These are phyloP conservation scores for Gymnoscopelus microlampas DNA, from an alignment of 2,797 vertebrate genomes.

Conservation along the genomic window DNA sequence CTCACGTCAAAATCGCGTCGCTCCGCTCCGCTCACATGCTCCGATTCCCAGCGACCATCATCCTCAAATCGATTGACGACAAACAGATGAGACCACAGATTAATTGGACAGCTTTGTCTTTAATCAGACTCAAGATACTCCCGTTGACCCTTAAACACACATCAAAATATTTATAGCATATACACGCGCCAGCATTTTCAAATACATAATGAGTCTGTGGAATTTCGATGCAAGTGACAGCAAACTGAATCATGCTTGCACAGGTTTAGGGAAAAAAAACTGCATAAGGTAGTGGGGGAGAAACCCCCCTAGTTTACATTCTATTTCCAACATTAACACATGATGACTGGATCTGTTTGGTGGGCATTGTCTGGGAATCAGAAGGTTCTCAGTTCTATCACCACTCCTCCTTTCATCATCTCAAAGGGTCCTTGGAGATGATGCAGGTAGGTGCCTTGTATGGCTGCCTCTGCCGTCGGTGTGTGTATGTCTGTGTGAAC, in stretches of 20 bases:
- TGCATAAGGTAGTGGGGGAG: conserved; percentile 34
- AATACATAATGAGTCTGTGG: conserved; percentile 49
- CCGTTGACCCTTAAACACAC: conserved; percentile 63
- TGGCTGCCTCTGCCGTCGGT: too few species aligned
- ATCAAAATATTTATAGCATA: conserved; percentile 75
- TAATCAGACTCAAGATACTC: conserved; percentile 72
- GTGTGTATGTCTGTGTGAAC: too few species aligned
- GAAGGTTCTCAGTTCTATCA: too few species aligned
- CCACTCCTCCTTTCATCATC: too few species aligned
- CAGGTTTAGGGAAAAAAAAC: conserved; percentile 36
- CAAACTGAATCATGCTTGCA: conserved; percentile 55
- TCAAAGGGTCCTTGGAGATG: too few species aligned
- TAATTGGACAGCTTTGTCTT: conserved; percentile 65
- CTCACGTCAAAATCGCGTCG: too few species aligned
- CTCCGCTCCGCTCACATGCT: too few species aligned
- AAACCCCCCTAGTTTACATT: conserved; percentile 23
- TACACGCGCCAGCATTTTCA: conserved; percentile 65
- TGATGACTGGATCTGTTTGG: neutral
- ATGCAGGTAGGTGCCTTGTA: too few species aligned
- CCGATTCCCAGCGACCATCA: neutral
- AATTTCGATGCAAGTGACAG: conserved; percentile 47
- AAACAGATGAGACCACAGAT: conserved; percentile 35
- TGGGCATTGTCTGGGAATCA: too few species aligned
- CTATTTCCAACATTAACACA: conserved; percentile 3
- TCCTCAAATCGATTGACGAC: neutral